phyloP scores from a whole-genome alignment of 2,888 invertebrate species.

The Drosophila prostipennis region DNA sequence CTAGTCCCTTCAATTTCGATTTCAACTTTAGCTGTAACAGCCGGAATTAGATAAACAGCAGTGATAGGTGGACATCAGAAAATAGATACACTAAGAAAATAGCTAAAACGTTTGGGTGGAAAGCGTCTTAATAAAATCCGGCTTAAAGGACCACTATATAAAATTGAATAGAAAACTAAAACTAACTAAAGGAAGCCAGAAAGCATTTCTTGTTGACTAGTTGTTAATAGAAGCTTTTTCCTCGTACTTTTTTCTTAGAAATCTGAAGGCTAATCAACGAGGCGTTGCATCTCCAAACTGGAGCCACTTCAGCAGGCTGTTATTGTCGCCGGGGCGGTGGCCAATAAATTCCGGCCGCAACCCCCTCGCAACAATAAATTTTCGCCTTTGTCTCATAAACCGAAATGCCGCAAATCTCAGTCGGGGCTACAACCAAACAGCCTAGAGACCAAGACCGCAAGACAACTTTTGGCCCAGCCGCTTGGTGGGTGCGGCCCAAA shows the following conservation, averaged over 20 bases:
- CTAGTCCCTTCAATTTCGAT: slow-evolving; percentile 46
- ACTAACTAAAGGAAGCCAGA: slow-evolving; percentile 4
- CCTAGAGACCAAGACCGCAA: slow-evolving; percentile 32
- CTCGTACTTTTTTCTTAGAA: not conserved
- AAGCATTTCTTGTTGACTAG: slow-evolving; percentile 56
- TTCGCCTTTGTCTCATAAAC: slow-evolving; percentile 74
- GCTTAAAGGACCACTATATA: no score
- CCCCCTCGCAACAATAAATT: slow-evolving; percentile 64
- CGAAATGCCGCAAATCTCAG: slow-evolving; percentile 75
- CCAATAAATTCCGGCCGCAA: slow-evolving; percentile 60
- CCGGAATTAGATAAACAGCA: slow-evolving; percentile 14
- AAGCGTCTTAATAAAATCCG: no score
- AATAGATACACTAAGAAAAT: not conserved
- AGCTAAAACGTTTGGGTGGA: no score
- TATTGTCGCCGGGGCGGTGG: slow-evolving; percentile 25
- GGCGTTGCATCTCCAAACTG: slow-evolving; percentile 53
- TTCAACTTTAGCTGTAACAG: slow-evolving; percentile 50
- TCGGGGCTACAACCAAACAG: slow-evolving; percentile 41
- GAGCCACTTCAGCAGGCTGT: slow-evolving; percentile 18
- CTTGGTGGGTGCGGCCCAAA: slow-evolving; percentile 7
- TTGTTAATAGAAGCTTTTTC: slow-evolving; percentile 39
- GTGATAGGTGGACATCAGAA: not conserved
- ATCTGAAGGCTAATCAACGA: slow-evolving; percentile 62
- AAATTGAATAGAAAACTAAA: no score
- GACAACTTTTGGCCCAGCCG: slow-evolving; percentile 56